Percentiles rank a stretch among this genome's conserved stretches.
Evolutionary conservation across 2,113 vertebrate species (phyloP).

Genomic region (Oreochromis aureus): DNA sequence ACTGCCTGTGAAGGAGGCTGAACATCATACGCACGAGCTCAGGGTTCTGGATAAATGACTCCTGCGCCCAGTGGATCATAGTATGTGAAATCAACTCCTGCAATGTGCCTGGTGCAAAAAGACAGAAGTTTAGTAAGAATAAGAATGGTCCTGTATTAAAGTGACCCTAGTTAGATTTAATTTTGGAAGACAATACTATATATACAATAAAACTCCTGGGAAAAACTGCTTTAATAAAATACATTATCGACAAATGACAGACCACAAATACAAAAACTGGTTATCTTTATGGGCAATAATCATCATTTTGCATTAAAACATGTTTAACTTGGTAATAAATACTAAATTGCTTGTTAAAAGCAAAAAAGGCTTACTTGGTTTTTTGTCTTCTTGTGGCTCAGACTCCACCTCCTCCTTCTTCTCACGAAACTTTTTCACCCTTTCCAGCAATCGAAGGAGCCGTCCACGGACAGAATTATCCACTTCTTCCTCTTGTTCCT

Average conservation of each 20-base stretch:
- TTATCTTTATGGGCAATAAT: not conserved
- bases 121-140: not conserved
- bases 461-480: constrained; percentile 81
- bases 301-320: not conserved
- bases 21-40: constrained; percentile 95
- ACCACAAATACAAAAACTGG: not conserved
- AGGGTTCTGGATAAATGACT: constrained; percentile 91
- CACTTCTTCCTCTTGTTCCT: constrained; percentile 79
- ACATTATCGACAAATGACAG: not conserved
- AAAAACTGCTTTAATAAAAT: not conserved
- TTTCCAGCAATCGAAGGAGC: constrained; percentile 78
- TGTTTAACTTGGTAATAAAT: not conserved
- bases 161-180: not conserved
- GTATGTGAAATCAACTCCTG: constrained; percentile 93
- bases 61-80: constrained; percentile 93
- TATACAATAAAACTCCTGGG: not conserved
- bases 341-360: not conserved
- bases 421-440: constrained; percentile 75
- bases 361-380: constrained; percentile 75
- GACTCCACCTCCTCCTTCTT: constrained; percentile 73
- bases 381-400: constrained; percentile 74
- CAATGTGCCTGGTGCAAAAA: constrained; percentile 71
- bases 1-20: constrained; percentile 90
- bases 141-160: not conserved
- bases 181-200: not conserved